These are phyloP conservation scores for Lagenorhynchus albirostris DNA, from an alignment of 2,113 vertebrate genomes.

Conservation along the genomic window DNA sequence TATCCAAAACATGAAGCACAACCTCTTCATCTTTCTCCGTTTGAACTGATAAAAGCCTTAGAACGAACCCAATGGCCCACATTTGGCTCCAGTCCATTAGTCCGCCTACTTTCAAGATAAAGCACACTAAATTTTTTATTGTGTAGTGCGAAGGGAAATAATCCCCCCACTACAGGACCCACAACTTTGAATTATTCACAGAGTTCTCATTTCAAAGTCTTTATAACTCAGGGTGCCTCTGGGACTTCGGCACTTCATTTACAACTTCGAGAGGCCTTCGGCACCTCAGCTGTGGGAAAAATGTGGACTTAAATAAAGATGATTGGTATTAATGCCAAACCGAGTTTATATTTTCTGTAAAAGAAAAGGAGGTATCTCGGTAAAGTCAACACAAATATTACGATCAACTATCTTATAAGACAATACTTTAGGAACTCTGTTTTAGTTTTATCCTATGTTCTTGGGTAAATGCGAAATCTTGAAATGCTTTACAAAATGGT, in stretches of 20 bases:
- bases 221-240: neutral
- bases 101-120: neutral
- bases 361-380: neutral
- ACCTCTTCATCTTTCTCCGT: neutral
- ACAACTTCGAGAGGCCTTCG: neutral
- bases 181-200: neutral
- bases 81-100: neutral
- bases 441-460: neutral
- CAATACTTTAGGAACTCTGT: neutral
- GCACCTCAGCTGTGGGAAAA: neutral
- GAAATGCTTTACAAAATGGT: neutral
- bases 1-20: neutral
- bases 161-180: neutral
- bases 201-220: neutral
- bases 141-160: neutral
- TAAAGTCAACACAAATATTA: conserved; percentile 13
- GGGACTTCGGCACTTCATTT: neutral
- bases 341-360: neutral
- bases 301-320: neutral
- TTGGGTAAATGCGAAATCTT: neutral
- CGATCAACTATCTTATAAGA: conserved; percentile 14
- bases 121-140: neutral
- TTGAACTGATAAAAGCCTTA: neutral
- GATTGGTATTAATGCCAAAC: neutral
- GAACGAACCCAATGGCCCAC: neutral